These are phyloP conservation scores for Drosophila azteca DNA, from an alignment of 1,140 invertebrate species.

Conservation along the genomic window DNA sequence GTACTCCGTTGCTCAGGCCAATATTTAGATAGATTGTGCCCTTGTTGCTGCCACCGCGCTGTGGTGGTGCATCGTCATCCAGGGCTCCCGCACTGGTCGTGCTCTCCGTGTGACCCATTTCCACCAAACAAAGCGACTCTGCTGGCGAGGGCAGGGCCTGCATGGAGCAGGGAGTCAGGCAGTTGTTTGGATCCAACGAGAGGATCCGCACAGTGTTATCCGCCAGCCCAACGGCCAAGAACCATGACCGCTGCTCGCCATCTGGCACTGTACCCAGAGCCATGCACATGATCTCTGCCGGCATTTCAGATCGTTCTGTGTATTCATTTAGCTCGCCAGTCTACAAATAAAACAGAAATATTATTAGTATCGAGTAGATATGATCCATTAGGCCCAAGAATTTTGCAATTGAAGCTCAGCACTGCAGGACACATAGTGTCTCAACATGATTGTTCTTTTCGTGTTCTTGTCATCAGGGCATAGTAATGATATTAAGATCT, in stretches of 20 bases:
- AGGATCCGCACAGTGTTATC: conserved; percentile 99
- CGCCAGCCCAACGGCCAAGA: conserved; percentile 97
- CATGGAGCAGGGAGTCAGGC: conserved; percentile 96
- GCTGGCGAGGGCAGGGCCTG: conserved; percentile 98
- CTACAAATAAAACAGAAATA: conserved; percentile 85
- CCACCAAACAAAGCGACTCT: conserved; percentile 98
- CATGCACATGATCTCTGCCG: conserved; percentile 99
- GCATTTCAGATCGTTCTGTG: conserved; percentile 98
- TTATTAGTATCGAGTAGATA: conserved; percentile 9
- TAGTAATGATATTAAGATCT: no score
- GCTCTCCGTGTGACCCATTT: conserved; percentile 88
- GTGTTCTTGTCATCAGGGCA: conserved; percentile 83
- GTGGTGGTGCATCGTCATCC: conserved; percentile 81
- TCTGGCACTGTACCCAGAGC: conserved; percentile 96
- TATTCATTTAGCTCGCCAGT: conserved; percentile 99
- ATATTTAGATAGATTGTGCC: conserved; percentile 98
- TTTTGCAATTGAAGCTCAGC: conserved; percentile 58
- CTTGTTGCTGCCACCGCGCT: conserved; percentile 83
- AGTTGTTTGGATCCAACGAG: conserved; percentile 97
- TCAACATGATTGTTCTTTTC: conserved; percentile 83
- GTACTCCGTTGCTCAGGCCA: conserved; percentile 98
- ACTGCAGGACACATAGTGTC: conserved; percentile 84
- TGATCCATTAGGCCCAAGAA: background rate
- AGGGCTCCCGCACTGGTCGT: conserved; percentile 81
- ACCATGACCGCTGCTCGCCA: conserved; percentile 97